A percentile compares a stretch with the other conserved stretches of the same genome.
phyloP scores from a whole-genome alignment of 2,113 vertebrate genomes.

The Saccopteryx bilineata region DNA sequence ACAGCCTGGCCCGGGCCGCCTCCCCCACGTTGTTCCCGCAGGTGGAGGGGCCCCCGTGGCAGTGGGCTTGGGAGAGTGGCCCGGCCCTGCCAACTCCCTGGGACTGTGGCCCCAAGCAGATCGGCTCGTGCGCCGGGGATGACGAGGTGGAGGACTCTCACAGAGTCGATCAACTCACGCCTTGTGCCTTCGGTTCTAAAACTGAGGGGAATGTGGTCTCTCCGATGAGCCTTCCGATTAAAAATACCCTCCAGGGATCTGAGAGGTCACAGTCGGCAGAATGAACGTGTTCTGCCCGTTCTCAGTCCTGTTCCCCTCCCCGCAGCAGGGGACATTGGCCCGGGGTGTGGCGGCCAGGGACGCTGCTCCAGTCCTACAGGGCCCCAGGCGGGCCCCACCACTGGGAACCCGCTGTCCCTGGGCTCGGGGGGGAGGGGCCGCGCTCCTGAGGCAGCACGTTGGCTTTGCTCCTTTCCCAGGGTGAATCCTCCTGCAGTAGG shows the following conservation, averaged over 20 bases:
- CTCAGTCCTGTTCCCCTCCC: rapidly evolving
- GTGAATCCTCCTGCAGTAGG: background rate
- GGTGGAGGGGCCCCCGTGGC: rapidly evolving
- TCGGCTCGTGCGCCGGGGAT: rapidly evolving
- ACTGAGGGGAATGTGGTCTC: background rate
- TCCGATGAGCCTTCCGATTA: background rate
- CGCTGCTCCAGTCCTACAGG: rapidly evolving
- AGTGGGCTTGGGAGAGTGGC: background rate
- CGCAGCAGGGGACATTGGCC: rapidly evolving
- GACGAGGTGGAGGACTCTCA: rapidly evolving
- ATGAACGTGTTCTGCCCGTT: background rate
- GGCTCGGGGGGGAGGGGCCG: too few relatives aligned
- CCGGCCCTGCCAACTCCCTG: background rate
- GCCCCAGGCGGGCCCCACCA: background rate
- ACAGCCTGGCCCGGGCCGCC: constrained; percentile 59
- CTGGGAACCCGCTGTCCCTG: background rate
- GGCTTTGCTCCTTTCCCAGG: background rate
- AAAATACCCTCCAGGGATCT: background rate
- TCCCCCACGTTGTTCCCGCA: background rate
- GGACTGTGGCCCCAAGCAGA: rapidly evolving
- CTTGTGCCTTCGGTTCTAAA: background rate
- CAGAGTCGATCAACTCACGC: rapidly evolving
- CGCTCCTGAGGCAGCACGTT: background rate
- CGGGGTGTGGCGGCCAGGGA: too few relatives aligned
- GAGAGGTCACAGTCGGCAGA: background rate